Evolutionary conservation across 1,140 invertebrate genomes (phyloP).

Genomic region (Leptinotarsa lineolata): DNA sequence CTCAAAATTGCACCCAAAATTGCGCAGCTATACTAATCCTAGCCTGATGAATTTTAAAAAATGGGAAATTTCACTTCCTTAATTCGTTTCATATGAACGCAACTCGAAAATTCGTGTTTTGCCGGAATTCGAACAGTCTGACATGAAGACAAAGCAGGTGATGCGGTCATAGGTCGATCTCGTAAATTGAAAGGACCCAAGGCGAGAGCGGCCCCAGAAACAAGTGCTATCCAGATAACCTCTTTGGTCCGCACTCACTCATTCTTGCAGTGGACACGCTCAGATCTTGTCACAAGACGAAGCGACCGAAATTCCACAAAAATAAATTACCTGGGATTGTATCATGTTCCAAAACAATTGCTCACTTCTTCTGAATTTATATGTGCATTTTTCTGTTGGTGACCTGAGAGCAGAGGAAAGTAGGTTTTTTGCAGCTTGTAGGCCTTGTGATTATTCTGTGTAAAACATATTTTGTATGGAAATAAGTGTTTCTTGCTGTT

Average conservation of each 20-base stretch:
- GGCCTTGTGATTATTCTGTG: no score
- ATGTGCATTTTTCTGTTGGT: neutral
- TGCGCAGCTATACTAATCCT: no score
- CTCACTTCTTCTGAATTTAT: neutral
- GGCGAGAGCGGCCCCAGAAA: constrained; percentile 43
- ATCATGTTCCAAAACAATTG: constrained; percentile 6
- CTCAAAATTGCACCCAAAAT: no score
- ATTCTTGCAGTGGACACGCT: constrained; percentile 44
- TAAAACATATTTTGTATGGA: no score
- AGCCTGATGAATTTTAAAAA: no score
- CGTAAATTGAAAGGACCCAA: constrained; percentile 43
- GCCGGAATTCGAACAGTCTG: neutral
- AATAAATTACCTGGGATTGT: constrained; percentile 13
- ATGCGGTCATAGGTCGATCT: constrained; percentile 27
- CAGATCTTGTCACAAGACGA: constrained; percentile 39
- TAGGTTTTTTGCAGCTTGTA: no score
- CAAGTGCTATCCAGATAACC: constrained; percentile 48
- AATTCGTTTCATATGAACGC: neutral
- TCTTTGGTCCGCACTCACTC: constrained; percentile 43
- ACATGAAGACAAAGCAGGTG: neutral
- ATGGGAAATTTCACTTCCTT: no score
- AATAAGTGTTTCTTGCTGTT: no score
- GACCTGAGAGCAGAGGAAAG: no score
- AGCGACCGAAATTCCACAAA: constrained; percentile 29
- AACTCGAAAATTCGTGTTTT: neutral